Conservation (phyloP, 2,888 invertebrate genomes). For the Adineta ricciae region DNA sequence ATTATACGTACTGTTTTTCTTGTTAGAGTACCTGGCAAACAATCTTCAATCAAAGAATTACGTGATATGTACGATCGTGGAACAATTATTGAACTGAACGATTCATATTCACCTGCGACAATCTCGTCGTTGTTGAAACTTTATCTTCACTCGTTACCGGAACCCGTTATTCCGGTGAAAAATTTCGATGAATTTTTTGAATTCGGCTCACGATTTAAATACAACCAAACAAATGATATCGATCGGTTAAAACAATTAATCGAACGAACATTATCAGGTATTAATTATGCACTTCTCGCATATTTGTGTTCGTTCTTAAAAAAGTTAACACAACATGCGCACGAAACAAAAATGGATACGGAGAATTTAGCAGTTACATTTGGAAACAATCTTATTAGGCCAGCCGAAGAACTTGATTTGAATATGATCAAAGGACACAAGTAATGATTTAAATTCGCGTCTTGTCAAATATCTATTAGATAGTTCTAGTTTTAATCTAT, state of each 20-base stretch:
- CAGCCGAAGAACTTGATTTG: neutral
- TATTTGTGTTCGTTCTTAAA: slow-evolving; percentile 8
- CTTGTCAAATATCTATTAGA: neutral
- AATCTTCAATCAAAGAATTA: slow-evolving; percentile 1
- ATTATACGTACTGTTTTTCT: too few relatives aligned
- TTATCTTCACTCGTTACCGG: neutral
- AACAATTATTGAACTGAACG: neutral
- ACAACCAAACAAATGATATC: neutral
- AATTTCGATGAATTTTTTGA: slow-evolving; percentile 10
- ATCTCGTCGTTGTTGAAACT: neutral
- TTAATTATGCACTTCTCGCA: neutral
- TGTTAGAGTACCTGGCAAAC: neutral
- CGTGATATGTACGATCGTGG: slow-evolving; percentile 22
- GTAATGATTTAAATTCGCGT: neutral
- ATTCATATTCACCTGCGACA: neutral
- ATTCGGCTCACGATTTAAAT: neutral
- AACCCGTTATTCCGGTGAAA: neutral
- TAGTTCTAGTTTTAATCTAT: neutral
- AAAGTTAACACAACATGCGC: neutral
- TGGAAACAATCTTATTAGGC: neutral
- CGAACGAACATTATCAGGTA: neutral
- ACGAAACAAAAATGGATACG: neutral
- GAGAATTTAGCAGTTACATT: neutral
- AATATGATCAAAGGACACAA: slow-evolving; percentile 18
- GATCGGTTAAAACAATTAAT: neutral